These are phyloP conservation scores for Nysson spinosus DNA, from an alignment of 2,888 invertebrate species.

Conservation along the genomic window DNA sequence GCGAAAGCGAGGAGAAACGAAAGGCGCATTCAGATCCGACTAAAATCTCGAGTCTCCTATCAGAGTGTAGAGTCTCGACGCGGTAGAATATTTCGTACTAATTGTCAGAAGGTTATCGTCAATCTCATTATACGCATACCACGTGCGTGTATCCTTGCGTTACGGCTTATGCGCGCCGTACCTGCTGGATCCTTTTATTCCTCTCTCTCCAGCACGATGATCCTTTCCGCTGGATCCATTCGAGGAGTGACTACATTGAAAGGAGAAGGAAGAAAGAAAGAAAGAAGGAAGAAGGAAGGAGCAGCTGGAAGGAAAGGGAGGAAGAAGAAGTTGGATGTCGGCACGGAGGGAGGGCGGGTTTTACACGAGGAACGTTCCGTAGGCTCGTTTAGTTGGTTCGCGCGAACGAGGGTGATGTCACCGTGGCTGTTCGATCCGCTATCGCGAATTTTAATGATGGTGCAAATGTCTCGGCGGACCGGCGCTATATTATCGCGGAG, in stretches of 20 bases:
- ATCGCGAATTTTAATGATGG: constrained; percentile 78
- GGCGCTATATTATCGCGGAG: constrained; percentile 76
- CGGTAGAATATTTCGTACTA: constrained; percentile 42
- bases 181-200: no score
- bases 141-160: constrained; percentile 64
- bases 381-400: constrained; percentile 74
- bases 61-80: neutral
- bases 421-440: constrained; percentile 76
- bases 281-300: constrained; percentile 5
- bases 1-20: neutral
- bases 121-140: constrained; percentile 71
- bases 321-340: constrained; percentile 10
- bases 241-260: no score
- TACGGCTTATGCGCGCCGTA: constrained; percentile 21
- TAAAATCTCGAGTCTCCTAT: neutral
- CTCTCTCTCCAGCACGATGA: no score
- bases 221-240: constrained; percentile 12
- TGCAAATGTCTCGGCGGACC: constrained; percentile 76
- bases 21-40: neutral
- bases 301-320: constrained; percentile 1
- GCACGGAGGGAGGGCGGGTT: constrained; percentile 50
- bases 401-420: constrained; percentile 76
- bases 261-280: neutral
- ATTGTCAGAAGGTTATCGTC: constrained; percentile 66
- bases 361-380: constrained; percentile 70